Percentiles rank a stretch among this genome's conserved stretches.
Evolutionary conservation across 2,113 vertebrate genomes (phyloP).

Genomic region (Entomyzon cyanotis): DNA sequence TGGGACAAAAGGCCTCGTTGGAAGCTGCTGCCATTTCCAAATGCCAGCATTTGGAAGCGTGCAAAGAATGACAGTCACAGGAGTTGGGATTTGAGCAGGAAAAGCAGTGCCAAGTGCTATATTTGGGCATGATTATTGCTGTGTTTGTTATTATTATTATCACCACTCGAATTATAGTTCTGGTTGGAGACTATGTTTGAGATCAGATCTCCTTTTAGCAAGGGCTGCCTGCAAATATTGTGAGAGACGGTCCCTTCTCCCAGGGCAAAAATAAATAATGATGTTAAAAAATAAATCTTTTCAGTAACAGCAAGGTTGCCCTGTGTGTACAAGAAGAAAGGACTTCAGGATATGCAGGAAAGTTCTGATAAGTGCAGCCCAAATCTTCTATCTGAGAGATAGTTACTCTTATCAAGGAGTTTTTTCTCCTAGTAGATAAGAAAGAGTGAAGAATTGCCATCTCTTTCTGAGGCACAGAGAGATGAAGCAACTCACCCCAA

Average conservation of each 20-base stretch:
- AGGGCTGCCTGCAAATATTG: neutral
- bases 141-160: slow-evolving; percentile 55
- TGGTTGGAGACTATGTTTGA: neutral
- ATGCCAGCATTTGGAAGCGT: slow-evolving; percentile 4
- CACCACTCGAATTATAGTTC: neutral
- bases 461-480: neutral
- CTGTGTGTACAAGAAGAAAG: neutral
- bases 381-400: rapidly evolving
- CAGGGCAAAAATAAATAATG: neutral
- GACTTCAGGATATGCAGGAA: neutral
- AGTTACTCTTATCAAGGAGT: neutral
- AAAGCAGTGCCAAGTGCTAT: slow-evolving; percentile 14
- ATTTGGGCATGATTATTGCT: slow-evolving; percentile 23
- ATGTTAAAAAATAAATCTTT: neutral
- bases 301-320: neutral
- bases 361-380: neutral
- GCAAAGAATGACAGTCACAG: slow-evolving; percentile 43
- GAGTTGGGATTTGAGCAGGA: slow-evolving; percentile 10
- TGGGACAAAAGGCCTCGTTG: neutral
- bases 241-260: neutral
- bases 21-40: neutral
- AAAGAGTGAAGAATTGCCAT: neutral
- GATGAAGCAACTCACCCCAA: neutral
- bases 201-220: slow-evolving; percentile 13
- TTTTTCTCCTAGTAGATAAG: neutral